Evolutionary conservation across 2,113 vertebrate genomes (phyloP), one percentile per base, ranked within the genome.

Genomic region (Otis tarda): DNA sequence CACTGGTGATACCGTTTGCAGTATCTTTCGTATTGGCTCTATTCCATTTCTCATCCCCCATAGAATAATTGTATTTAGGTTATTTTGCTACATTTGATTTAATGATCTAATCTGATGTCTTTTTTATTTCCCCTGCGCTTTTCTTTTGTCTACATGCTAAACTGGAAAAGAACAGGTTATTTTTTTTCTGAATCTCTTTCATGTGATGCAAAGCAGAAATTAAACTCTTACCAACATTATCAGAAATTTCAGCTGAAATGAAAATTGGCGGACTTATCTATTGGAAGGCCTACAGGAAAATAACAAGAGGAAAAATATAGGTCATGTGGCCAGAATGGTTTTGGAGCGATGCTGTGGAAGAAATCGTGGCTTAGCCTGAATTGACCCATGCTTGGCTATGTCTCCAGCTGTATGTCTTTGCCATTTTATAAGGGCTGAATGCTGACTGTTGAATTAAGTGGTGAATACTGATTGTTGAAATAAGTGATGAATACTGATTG

Each of bases 211-310:
- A 88, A 78, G 24, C 43, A 68, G 33, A 71, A 83, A 68, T 65
- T 7, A 60, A 93, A 79, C 28, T 93, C 59, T 67, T 88, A 57
- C 28, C 31, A 67, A 83, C 11, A 22, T 57, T 79, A 76, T 76
- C 86, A 90, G 59, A 85, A 89, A 93, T 55, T 80, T 87, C 41
- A 94, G 35, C 9, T 90, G 78, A 85, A 81, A 74, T 41, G 59
- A 55, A 53, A 73, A 50, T 14, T 16, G 27, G 20, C 37, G 87
- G 59, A 21, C 41, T 69, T 85, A 31, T 10, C 24, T 10, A 6
- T n/a, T 86, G 24, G 37, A 93, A 68, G 4, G 33, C 65, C 61
- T 79, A 50, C 25, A 59, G 45, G 50, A 85, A 93, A 95, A 80
- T 49, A 83, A 65, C 11, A 65, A 43, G 41, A 57, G 27, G 12